Percentiles rank a stretch among this genome's conserved stretches.
Evolutionary conservation across 2,797 vertebrate species (phyloP).

Genomic region (Chaenodraco wilsoni): DNA sequence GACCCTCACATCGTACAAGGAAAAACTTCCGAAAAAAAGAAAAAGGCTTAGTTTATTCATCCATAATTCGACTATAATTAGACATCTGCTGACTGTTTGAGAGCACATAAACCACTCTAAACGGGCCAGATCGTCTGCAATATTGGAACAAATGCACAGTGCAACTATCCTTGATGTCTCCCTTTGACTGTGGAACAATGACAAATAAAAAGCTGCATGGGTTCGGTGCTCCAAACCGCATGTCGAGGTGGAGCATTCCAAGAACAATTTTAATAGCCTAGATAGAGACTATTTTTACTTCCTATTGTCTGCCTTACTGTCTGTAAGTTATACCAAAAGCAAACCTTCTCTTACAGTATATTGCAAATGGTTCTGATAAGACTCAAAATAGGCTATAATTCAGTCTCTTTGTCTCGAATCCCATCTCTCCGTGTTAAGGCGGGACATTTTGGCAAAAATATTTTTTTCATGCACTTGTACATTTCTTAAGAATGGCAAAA

Average conservation of each 20-base stretch:
- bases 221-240: conserved; percentile 25
- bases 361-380: conserved; percentile 16
- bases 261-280: conserved; percentile 25
- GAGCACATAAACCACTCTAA: conserved; percentile 71
- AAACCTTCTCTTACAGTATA: conserved; percentile 29
- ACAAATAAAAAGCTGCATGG: conserved; percentile 35
- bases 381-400: conserved; percentile 24
- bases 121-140: conserved; percentile 57
- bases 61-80: conserved; percentile 81
- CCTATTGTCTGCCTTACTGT: conserved; percentile 13
- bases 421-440: conserved; percentile 31
- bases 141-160: conserved; percentile 53
- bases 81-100: conserved; percentile 74
- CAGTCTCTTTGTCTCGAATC: conserved; percentile 32
- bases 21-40: too few species aligned
- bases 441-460: conserved; percentile 6
- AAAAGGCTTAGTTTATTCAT: conserved; percentile 75
- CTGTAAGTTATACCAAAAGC: conserved; percentile 31
- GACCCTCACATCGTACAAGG: too few species aligned
- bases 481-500: neutral
- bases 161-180: conserved; percentile 54
- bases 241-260: conserved; percentile 28
- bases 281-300: conserved; percentile 42
- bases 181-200: conserved; percentile 46
- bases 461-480: too few species aligned